A percentile compares a stretch with the other conserved stretches of the same genome.
These are phyloP conservation scores for Psittacula echo DNA, from an alignment of 2,797 vertebrate species.

Conservation along the genomic window DNA sequence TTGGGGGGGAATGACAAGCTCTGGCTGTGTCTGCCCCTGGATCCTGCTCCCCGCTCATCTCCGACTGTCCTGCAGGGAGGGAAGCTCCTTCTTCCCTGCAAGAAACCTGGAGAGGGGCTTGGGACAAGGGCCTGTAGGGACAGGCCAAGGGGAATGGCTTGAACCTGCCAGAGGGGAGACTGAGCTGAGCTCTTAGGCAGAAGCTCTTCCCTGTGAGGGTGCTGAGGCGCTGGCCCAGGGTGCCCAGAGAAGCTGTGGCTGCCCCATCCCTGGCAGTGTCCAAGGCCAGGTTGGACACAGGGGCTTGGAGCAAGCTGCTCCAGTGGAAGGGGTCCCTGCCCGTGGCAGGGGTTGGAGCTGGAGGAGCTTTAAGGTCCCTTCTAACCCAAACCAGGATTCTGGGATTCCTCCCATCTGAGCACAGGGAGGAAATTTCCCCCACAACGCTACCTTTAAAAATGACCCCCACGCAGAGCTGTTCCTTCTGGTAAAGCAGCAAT, in stretches of 20 bases:
- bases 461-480: conserved; percentile 34
- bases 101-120: background rate
- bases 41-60: background rate
- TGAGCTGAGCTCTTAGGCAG: no score
- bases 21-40: accelerated
- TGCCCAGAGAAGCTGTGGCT: no score
- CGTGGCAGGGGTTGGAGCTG: no score
- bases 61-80: accelerated
- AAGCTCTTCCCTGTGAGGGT: background rate
- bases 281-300: no score
- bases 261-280: no score
- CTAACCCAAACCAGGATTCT: background rate
- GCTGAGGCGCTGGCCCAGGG: no score
- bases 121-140: background rate
- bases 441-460: background rate
- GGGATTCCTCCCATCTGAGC: background rate
- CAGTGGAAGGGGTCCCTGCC: no score
- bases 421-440: background rate
- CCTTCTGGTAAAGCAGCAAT: conserved; percentile 61
- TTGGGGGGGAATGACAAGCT: accelerated
- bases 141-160: background rate
- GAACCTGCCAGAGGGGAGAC: background rate
- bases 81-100: background rate
- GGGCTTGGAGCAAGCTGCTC: no score
- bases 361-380: no score